Evolutionary conservation across 1,140 invertebrate species (phyloP).

Genomic region (Rhyacophila brunnea): DNA sequence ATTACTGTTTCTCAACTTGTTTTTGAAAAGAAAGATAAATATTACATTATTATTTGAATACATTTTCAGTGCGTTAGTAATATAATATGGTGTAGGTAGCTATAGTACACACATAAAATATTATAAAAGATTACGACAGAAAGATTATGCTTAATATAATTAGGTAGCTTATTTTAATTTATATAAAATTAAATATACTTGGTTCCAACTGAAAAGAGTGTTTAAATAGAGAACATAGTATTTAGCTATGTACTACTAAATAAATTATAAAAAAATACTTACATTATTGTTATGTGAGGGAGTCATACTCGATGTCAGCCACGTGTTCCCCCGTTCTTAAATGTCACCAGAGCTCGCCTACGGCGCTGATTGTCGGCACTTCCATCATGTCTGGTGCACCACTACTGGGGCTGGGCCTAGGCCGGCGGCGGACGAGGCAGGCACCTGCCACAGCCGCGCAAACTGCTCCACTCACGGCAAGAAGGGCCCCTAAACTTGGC

Average conservation of each 20-base stretch:
- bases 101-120: no score
- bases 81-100: no score
- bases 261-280: slow-evolving; percentile 38
- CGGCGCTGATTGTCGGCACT: slow-evolving; percentile 63
- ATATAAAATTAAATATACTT: no score
- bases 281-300: slow-evolving; percentile 53
- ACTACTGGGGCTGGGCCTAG: slow-evolving; percentile 29
- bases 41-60: no score
- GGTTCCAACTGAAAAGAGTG: no score
- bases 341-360: slow-evolving; percentile 71
- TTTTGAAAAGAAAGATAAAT: no score
- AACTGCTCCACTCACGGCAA: slow-evolving; percentile 50
- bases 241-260: not conserved
- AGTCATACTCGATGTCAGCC: slow-evolving; percentile 57
- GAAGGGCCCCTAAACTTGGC: slow-evolving; percentile 41
- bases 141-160: no score
- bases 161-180: no score
- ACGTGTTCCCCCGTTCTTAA: slow-evolving; percentile 55
- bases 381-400: slow-evolving; percentile 61
- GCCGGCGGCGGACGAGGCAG: slow-evolving; percentile 46
- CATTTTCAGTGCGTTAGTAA: no score
- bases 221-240: no score
- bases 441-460: slow-evolving; percentile 41
- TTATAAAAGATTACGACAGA: no score
- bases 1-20: no score